Evolutionary conservation across 2,888 invertebrate species (phyloP), one percentile per base, ranked within the genome.

Genomic region (Cybosia mesomella): DNA sequence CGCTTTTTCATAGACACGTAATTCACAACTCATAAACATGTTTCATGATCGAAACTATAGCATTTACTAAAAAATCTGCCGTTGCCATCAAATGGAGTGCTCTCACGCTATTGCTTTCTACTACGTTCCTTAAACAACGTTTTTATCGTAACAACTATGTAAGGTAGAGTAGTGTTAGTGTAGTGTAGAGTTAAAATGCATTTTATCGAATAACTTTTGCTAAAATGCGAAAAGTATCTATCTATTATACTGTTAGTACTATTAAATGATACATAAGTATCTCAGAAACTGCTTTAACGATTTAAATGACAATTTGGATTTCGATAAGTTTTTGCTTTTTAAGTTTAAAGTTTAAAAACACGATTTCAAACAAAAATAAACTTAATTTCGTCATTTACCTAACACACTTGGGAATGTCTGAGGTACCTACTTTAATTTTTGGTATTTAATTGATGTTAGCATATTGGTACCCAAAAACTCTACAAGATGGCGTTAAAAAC

Each of bases 31-130:
- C 84, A 82, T 87, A 88, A 88, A 58, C 43, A 64, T 49, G 66
- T 83, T 81, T 77, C 67, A 75, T 81, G 82, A 85, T 84, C 81
- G 80, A 85, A 88, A 88, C 87, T 85, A 73, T 70, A 79, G 81
- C 77, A 83, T 87, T 84, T 84, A 74, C 72, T 10, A 10, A 81
- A 85, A 87, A 87, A 87, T 70, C 61, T 55, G 49, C 66, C 68
- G 81, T 81, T 80, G 79, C 75, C 85, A 72, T 81, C 82, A 85
- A 86, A 85, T 81, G 85, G 87, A 82, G 84, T 84, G 74, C 82
- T 81, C 85, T 80, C 85, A 84, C 83, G 84, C 83, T 60, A 84
- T 70, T 76, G 80, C 83, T 85, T 85, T 87, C 84, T 74, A 62
- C 28, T 36, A 57, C 62, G 49, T 53, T 54, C 39, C 57, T 65